Percentiles rank a stretch among this genome's conserved stretches.
Evolutionary conservation across 2,113 vertebrate genomes (phyloP).

Genomic region (Plotosus lineatus): DNA sequence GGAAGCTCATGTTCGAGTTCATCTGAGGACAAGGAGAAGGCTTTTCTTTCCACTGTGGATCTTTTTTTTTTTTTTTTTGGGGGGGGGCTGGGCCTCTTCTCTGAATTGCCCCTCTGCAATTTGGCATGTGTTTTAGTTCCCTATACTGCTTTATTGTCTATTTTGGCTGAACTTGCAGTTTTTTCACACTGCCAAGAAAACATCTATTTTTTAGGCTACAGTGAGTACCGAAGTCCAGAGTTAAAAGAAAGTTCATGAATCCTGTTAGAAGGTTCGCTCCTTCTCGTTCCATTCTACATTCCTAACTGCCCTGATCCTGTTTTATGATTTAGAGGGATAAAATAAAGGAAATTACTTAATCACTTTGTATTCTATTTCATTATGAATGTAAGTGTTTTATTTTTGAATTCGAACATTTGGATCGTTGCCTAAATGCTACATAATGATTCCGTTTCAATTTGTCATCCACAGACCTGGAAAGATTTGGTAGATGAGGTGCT

Average conservation of each 20-base stretch:
- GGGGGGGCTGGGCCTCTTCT: constrained; percentile 70
- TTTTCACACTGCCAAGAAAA: constrained; percentile 67
- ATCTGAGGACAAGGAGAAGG: constrained; percentile 83
- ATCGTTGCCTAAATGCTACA: neutral
- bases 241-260: constrained; percentile 70
- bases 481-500: constrained; percentile 3
- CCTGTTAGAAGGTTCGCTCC: constrained; percentile 72
- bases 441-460: constrained; percentile 4
- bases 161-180: constrained; percentile 78
- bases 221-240: constrained; percentile 70
- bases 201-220: constrained; percentile 76
- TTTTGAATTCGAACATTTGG: neutral
- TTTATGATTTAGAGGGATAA: constrained; percentile 48
- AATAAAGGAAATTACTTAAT: neutral
- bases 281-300: constrained; percentile 75
- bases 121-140: constrained; percentile 71
- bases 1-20: constrained; percentile 84
- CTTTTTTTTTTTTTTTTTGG: too few relatives aligned
- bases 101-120: constrained; percentile 77
- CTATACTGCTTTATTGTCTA: constrained; percentile 79
- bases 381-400: neutral
- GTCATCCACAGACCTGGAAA: constrained; percentile 13
- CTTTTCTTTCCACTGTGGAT: constrained; percentile 84
- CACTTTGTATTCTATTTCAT: neutral
- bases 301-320: constrained; percentile 59